These are phyloP conservation scores for Odocoileus hemionus DNA, from an alignment of 2,113 vertebrate genomes.

Conservation along the genomic window DNA sequence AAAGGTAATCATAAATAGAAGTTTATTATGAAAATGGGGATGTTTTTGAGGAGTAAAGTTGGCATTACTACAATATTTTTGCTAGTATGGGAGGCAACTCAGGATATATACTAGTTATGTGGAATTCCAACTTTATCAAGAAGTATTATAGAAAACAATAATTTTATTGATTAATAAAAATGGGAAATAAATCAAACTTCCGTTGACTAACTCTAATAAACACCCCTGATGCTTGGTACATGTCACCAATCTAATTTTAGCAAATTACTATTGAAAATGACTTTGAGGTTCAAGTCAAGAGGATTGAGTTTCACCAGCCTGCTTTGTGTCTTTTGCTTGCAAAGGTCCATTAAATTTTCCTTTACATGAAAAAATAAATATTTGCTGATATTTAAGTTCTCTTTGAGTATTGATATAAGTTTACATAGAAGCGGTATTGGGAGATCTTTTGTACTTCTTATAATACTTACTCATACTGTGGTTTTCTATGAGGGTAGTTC, in stretches of 20 bases:
- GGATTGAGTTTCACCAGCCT: not conserved
- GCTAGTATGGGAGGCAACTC: not conserved
- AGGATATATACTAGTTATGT: not conserved
- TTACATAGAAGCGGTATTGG: not conserved
- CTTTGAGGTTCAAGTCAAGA: not conserved
- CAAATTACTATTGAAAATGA: not conserved
- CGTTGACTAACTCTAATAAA: not conserved
- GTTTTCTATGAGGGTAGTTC: not conserved
- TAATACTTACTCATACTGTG: not conserved
- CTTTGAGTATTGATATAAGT: not conserved
- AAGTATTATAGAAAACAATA: not conserved
- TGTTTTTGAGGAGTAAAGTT: not conserved
- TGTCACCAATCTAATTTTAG: not conserved
- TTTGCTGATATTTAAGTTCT: not conserved
- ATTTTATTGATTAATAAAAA: not conserved
- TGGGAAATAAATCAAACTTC: not conserved
- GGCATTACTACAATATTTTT: not conserved
- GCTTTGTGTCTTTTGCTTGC: not conserved
- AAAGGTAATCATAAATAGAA: not conserved
- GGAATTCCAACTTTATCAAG: not conserved
- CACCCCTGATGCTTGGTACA: not conserved
- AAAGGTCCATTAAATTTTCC: not conserved
- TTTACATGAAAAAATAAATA: not conserved
- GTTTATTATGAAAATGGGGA: not conserved
- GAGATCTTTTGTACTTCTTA: not conserved